Conservation (phyloP, 2,113 vertebrate species). For the Cairina moschata region DNA sequence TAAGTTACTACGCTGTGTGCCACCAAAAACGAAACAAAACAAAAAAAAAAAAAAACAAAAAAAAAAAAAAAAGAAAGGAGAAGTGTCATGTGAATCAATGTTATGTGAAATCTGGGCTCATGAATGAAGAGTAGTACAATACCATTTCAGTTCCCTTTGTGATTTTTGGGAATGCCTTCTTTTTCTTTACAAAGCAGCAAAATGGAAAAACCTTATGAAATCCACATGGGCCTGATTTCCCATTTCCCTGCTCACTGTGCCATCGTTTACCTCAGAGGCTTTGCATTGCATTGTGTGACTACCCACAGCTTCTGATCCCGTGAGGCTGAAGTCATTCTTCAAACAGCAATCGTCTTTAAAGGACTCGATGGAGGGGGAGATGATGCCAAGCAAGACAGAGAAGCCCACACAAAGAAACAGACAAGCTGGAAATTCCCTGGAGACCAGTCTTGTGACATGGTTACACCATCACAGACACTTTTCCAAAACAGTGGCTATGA, state of each 20-base stretch:
- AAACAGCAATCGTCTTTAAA: not conserved
- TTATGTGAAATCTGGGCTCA: not conserved
- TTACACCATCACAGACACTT: not conserved
- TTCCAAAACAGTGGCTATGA: not conserved
- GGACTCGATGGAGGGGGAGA: not conserved
- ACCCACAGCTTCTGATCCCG: slow-evolving; percentile 34
- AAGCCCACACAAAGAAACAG: slow-evolving; percentile 16
- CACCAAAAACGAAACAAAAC: not conserved
- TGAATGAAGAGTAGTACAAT: not conserved
- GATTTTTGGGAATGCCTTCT: not conserved
- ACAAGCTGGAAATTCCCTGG: not conserved
- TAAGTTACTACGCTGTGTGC: not conserved
- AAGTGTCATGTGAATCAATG: not conserved
- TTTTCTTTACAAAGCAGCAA: not conserved
- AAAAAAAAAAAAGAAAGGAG: too few relatives aligned
- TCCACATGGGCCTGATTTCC: slow-evolving; percentile 36
- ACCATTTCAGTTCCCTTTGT: not conserved
- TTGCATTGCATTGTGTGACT: slow-evolving; percentile 26
- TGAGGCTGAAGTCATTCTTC: slow-evolving; percentile 54
- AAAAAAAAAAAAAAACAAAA: not conserved
- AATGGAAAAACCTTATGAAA: not conserved
- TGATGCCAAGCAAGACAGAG: not conserved
- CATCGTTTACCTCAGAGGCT: slow-evolving; percentile 16
- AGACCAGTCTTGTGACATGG: not conserved
- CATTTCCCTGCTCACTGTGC: not conserved